Evolutionary conservation across 1,140 invertebrate species (phyloP).

Genomic region (Drosophila rhopaloa): DNA sequence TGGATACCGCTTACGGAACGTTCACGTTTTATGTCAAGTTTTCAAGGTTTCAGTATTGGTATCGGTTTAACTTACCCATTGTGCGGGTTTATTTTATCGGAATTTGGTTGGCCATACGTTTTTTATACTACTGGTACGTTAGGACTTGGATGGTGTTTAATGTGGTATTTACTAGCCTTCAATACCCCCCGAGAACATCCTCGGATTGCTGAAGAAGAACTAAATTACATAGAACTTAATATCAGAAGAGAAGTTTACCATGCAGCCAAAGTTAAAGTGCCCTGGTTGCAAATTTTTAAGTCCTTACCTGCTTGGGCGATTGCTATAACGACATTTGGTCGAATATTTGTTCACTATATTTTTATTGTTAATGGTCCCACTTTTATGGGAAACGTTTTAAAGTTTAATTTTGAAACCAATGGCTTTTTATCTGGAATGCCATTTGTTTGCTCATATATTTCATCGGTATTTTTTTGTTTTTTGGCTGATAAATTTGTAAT

Average conservation of each 20-base stretch:
- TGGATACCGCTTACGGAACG: conserved; percentile 93
- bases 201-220: conserved; percentile 89
- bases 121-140: conserved; percentile 90
- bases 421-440: conserved; percentile 88
- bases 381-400: conserved; percentile 89
- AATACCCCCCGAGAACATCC: conserved; percentile 91
- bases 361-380: conserved; percentile 90
- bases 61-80: conserved; percentile 90
- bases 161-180: conserved; percentile 91
- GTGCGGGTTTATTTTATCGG: conserved; percentile 89
- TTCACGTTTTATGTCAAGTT: conserved; percentile 91
- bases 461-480: conserved; percentile 90
- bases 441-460: conserved; percentile 89
- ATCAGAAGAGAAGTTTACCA: conserved; percentile 85
- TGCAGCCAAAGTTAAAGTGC: conserved; percentile 85
- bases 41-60: conserved; percentile 91
- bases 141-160: conserved; percentile 87
- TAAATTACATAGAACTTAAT: conserved; percentile 89
- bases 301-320: conserved; percentile 93
- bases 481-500: conserved; percentile 88
- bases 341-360: conserved; percentile 90
- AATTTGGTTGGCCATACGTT: conserved; percentile 88
- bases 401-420: conserved; percentile 89
- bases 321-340: conserved; percentile 89
- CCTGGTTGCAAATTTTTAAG: conserved; percentile 91